Conservation (phyloP, 1,140 invertebrate genomes). For the Drosophila tsacasi region DNA sequence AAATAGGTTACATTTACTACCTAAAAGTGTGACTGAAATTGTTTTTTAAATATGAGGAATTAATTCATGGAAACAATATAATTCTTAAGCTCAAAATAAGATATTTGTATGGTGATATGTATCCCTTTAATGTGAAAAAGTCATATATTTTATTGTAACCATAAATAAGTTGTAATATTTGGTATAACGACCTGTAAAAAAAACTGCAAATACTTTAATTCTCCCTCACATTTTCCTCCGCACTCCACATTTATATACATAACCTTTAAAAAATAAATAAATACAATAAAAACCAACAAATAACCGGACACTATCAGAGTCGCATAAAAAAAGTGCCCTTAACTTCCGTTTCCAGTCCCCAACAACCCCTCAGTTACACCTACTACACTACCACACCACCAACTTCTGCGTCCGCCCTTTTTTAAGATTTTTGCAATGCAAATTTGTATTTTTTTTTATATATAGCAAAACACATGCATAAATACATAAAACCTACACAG, state of each 20-base stretch:
- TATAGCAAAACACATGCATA: slow-evolving; percentile 32
- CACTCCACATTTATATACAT: slow-evolving; percentile 12
- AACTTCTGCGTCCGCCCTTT: slow-evolving; percentile 22
- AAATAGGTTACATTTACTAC: too few species aligned
- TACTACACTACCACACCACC: not conserved
- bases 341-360: slow-evolving; percentile 7
- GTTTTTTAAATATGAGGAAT: not conserved
- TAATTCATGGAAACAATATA: too few species aligned
- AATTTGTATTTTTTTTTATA: slow-evolving; percentile 63
- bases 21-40: not conserved
- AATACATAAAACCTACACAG: slow-evolving; percentile 38
- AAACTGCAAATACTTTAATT: not conserved
- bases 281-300: slow-evolving; percentile 18
- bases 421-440: slow-evolving; percentile 67
- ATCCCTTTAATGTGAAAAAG: not conserved
- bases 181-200: not conserved
- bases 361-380: not conserved
- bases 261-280: slow-evolving; percentile 16
- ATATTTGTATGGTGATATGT: not conserved
- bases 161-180: not conserved
- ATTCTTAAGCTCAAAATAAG: too few species aligned
- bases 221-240: too few species aligned
- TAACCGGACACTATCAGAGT: slow-evolving; percentile 50
- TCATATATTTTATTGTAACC: too few species aligned
- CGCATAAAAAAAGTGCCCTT: slow-evolving; percentile 15